These are phyloP conservation scores for Scaeva pyrastri DNA, from an alignment of 2,888 invertebrate species.

Conservation along the genomic window DNA sequence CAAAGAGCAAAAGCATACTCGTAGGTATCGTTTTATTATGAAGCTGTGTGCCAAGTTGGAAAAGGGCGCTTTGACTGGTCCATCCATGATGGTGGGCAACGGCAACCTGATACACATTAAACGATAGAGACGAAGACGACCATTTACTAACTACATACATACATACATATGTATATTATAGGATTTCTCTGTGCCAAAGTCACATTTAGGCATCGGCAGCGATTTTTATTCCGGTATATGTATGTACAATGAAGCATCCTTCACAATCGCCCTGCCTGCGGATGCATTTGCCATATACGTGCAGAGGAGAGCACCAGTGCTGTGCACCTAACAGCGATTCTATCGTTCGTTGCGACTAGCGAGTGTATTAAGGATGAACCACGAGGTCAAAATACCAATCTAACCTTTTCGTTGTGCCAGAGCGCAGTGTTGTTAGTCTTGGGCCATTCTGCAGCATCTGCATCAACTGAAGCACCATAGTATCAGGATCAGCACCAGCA, in stretches of 20 bases:
- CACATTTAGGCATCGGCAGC: constrained; percentile 38
- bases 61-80: constrained; percentile 62
- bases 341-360: constrained; percentile 63
- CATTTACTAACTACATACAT: constrained; percentile 14
- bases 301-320: constrained; percentile 16
- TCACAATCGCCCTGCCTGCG: constrained; percentile 58
- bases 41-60: constrained; percentile 1
- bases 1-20: not conserved
- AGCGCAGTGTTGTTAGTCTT: constrained; percentile 32
- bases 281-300: constrained; percentile 67
- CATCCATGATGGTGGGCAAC: constrained; percentile 51
- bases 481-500: too few species aligned
- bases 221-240: constrained; percentile 58
- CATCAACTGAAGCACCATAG: not conserved
- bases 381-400: constrained; percentile 73
- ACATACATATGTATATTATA: too few species aligned
- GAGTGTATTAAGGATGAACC: constrained; percentile 76
- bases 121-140: constrained; percentile 24
- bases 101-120: constrained; percentile 66
- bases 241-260: constrained; percentile 43
- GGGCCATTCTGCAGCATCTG: constrained; percentile 30
- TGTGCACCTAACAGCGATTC: constrained; percentile 72
- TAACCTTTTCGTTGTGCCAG: constrained; percentile 64
- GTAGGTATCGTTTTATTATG: constrained; percentile 2
- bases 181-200: constrained; percentile 51